Conservation (phyloP, 2,888 invertebrate genomes). For the Itoplectis maculator region DNA sequence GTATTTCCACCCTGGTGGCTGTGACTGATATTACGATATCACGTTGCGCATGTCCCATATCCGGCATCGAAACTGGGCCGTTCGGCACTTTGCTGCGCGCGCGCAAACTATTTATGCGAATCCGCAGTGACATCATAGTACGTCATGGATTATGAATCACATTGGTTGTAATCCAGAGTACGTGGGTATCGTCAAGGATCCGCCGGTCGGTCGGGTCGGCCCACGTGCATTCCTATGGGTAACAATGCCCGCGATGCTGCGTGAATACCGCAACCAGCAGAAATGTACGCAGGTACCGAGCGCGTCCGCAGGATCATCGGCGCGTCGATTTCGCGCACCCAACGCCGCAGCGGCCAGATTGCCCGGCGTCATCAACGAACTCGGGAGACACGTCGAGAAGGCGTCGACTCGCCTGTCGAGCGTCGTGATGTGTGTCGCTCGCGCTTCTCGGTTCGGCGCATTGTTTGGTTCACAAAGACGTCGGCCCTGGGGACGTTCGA, state of each 20-base stretch:
- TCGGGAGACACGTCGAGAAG: slow-evolving; percentile 16
- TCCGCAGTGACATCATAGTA: slow-evolving; percentile 67
- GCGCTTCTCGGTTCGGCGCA: neutral
- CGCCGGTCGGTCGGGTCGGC: slow-evolving; percentile 58
- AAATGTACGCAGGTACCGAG: neutral
- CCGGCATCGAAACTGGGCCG: slow-evolving; percentile 25
- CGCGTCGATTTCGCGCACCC: slow-evolving; percentile 14
- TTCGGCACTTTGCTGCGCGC: neutral
- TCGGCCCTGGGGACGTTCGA: slow-evolving; percentile 1
- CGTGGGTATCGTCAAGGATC: slow-evolving; percentile 70
- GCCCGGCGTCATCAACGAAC: slow-evolving; percentile 20
- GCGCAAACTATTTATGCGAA: slow-evolving; percentile 36
- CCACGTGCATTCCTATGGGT: slow-evolving; percentile 63
- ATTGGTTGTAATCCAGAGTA: slow-evolving; percentile 65
- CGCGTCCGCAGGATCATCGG: slow-evolving; percentile 17
- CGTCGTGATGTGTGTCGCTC: neutral
- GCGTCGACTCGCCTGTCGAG: slow-evolving; percentile 13
- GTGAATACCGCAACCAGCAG: slow-evolving; percentile 25
- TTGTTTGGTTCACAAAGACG: neutral
- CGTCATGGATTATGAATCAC: slow-evolving; percentile 72
- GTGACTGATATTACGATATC: neutral
- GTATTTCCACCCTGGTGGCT: slow-evolving; percentile 2
- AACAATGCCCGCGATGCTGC: slow-evolving; percentile 58
- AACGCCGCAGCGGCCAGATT: neutral
- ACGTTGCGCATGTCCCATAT: neutral